Conservation (phyloP, 2,888 invertebrate species). For the Proisotoma minuta region DNA sequence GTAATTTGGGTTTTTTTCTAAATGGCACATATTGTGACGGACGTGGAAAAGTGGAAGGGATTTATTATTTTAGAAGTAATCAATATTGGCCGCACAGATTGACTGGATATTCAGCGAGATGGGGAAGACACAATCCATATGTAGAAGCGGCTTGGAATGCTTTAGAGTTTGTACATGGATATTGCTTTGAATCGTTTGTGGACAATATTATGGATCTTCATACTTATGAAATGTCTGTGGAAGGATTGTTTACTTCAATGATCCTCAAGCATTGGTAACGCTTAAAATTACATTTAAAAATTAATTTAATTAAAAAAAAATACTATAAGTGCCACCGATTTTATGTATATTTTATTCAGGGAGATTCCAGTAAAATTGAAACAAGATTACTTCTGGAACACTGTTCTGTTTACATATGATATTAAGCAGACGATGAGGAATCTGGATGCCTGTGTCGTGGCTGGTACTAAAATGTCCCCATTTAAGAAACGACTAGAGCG, state of each 20-base stretch:
- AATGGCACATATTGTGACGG: constrained; percentile 16
- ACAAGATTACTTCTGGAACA: constrained; percentile 26
- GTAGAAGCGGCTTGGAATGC: constrained; percentile 41
- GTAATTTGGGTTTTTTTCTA: constrained; percentile 1
- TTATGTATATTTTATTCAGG: background rate
- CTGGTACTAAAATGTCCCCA: constrained; percentile 10
- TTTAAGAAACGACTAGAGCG: constrained; percentile 28
- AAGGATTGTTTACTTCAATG: constrained; percentile 19
- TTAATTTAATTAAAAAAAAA: background rate
- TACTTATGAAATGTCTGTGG: constrained; percentile 21
- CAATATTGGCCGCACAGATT: constrained; percentile 2
- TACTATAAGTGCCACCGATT: background rate
- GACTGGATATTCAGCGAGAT: constrained; percentile 23
- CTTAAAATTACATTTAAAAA: background rate
- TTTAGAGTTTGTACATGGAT: constrained; percentile 34
- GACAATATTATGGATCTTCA: constrained; percentile 21
- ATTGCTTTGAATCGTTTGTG: constrained; percentile 28
- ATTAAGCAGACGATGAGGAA: constrained; percentile 30
- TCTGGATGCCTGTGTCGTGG: constrained; percentile 36
- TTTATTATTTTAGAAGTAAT: background rate
- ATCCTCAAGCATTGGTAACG: constrained; percentile 26
- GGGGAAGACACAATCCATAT: constrained; percentile 32
- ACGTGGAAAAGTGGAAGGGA: background rate
- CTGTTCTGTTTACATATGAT: constrained; percentile 27
- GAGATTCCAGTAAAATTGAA: constrained; percentile 1